A percentile compares a stretch with the other conserved stretches of the same genome.
These are phyloP conservation scores for Pluvianellus socialis DNA, from an alignment of 2,113 vertebrate genomes.

Conservation along the genomic window DNA sequence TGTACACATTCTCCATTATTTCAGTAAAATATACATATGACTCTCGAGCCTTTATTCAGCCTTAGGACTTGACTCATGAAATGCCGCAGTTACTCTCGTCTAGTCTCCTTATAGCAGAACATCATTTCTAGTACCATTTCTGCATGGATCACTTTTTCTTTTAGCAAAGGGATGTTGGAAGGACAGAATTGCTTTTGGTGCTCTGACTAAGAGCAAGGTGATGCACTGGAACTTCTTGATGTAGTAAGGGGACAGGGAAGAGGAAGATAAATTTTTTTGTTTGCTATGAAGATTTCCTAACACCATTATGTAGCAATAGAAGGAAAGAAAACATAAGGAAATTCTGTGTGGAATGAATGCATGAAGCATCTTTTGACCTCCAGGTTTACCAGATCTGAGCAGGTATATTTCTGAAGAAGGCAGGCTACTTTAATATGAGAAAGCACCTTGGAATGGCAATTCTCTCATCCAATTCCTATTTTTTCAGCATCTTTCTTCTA, in stretches of 20 bases:
- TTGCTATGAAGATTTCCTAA: background rate
- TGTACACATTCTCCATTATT: background rate
- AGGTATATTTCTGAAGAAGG: background rate
- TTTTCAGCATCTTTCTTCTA: background rate
- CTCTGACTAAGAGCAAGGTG: background rate
- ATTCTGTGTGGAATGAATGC: background rate
- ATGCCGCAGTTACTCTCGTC: background rate
- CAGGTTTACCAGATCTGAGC: background rate
- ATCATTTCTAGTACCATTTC: background rate
- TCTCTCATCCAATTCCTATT: background rate
- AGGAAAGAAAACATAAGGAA: background rate
- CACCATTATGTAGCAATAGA: background rate
- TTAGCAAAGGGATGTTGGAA: background rate
- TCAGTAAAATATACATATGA: background rate
- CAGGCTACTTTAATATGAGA: background rate
- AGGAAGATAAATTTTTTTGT: background rate
- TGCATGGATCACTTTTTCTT: background rate
- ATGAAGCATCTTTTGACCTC: background rate
- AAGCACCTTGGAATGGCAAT: background rate
- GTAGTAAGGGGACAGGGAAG: background rate
- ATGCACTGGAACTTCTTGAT: background rate
- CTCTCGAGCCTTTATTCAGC: background rate
- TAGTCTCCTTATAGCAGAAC: background rate
- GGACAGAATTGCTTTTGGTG: background rate
- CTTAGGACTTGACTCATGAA: background rate